A percentile compares a stretch with the other conserved stretches of the same genome.
These are phyloP conservation scores for Gambelia wislizenii DNA, from an alignment of 2,797 vertebrate genomes.

Conservation along the genomic window DNA sequence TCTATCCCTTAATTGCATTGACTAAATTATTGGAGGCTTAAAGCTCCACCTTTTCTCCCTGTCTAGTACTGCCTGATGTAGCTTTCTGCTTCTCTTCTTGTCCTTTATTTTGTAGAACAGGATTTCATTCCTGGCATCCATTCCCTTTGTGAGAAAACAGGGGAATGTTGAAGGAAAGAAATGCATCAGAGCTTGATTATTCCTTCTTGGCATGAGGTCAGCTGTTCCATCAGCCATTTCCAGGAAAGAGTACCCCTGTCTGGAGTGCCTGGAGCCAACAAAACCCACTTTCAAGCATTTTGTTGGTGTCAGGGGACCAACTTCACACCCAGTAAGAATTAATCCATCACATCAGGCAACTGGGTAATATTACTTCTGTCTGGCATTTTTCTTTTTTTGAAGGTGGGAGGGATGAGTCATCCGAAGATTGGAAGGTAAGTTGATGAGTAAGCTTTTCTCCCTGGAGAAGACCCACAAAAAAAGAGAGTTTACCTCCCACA, in stretches of 20 bases:
- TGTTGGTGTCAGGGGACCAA: background rate
- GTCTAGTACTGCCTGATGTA: too few species aligned
- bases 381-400: background rate
- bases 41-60: background rate
- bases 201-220: slow-evolving; percentile 4
- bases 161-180: slow-evolving; percentile 1
- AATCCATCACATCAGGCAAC: background rate
- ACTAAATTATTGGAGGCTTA: background rate
- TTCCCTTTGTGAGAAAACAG: slow-evolving; percentile 5
- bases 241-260: background rate
- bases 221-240: background rate
- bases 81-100: background rate
- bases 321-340: slow-evolving; percentile 21
- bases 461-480: background rate
- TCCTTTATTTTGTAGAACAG: slow-evolving; percentile 4
- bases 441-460: background rate
- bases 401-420: background rate
- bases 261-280: slow-evolving; percentile 4
- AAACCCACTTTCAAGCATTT: background rate
- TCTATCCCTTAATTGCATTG: background rate
- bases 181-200: background rate
- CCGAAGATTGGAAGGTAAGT: background rate
- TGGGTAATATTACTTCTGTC: fast-evolving
- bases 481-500: background rate
- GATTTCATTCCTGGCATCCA: background rate